phyloP scores from a whole-genome alignment of 2,888 invertebrate species.

The Pegoplata infirma region DNA sequence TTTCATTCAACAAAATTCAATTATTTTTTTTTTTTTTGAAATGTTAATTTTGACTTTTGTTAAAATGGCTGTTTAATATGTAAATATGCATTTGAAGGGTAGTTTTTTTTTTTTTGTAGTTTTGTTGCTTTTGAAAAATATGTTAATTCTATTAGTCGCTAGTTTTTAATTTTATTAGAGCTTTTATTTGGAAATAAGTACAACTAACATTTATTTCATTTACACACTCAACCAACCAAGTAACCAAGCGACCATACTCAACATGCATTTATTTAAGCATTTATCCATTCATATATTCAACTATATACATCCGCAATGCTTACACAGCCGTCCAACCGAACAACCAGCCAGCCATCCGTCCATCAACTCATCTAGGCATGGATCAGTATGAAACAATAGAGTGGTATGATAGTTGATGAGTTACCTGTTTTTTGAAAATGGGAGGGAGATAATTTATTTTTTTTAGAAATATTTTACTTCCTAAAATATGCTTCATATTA shows the following conservation, averaged over 20 bases:
- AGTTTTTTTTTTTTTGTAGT: background rate
- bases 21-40: too few relatives aligned
- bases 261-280: background rate
- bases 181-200: constrained; percentile 24
- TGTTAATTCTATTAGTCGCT: constrained; percentile 40
- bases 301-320: background rate
- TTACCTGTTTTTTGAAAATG: too few relatives aligned
- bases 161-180: constrained; percentile 40
- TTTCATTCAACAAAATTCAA: too few relatives aligned
- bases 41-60: background rate
- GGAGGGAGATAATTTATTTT: too few relatives aligned
- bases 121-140: background rate
- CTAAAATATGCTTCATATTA: too few relatives aligned
- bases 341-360: background rate
- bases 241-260: background rate
- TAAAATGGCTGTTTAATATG: background rate
- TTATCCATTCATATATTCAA: background rate
- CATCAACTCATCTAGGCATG: too few relatives aligned
- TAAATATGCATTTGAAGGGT: background rate
- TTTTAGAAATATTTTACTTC: too few relatives aligned
- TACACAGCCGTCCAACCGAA: background rate
- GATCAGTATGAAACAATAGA: too few relatives aligned
- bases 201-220: background rate
- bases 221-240: background rate
- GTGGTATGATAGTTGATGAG: too few relatives aligned